A percentile compares a stretch with the other conserved stretches of the same genome.
Conservation (phyloP, 2,888 invertebrate genomes). For the Oligia latruncula region DNA sequence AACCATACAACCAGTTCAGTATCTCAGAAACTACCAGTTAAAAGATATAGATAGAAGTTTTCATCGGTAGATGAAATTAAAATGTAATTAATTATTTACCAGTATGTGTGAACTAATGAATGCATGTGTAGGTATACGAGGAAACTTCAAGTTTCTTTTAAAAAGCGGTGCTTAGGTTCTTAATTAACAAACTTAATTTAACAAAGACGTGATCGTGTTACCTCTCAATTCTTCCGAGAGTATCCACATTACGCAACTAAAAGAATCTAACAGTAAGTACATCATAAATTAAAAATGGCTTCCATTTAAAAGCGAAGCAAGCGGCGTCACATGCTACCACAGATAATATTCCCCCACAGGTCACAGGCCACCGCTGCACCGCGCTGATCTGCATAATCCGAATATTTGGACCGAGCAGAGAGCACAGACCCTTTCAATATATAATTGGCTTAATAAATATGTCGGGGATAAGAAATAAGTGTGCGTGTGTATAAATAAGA, state of each 20-base stretch:
- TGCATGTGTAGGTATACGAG: neutral
- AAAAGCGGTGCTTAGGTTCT: neutral
- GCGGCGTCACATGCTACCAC: slow-evolving; percentile 19
- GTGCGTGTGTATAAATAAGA: slow-evolving; percentile 49
- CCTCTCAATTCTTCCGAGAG: slow-evolving; percentile 21
- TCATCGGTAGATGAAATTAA: neutral
- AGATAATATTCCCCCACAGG: slow-evolving; percentile 39
- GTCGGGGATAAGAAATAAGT: slow-evolving; percentile 51
- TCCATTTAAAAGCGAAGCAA: slow-evolving; percentile 24
- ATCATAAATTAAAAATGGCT: slow-evolving; percentile 44
- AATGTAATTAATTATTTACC: slow-evolving; percentile 1
- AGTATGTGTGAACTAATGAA: slow-evolving; percentile 3
- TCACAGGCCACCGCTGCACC: slow-evolving; percentile 52
- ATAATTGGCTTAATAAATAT: slow-evolving; percentile 65
- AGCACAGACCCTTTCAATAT: slow-evolving; percentile 37
- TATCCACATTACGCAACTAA: slow-evolving; percentile 29
- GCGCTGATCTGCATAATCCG: slow-evolving; percentile 68
- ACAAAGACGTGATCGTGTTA: slow-evolving; percentile 32
- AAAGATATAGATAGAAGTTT: neutral
- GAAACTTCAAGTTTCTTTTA: neutral
- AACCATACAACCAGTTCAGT: neutral
- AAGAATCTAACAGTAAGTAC: slow-evolving; percentile 32
- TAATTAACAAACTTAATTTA: slow-evolving; percentile 23
- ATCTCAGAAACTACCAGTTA: neutral
- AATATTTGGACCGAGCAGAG: slow-evolving; percentile 55